phyloP scores from a whole-genome alignment of 2,113 vertebrate species.

The Clupea harengus region DNA sequence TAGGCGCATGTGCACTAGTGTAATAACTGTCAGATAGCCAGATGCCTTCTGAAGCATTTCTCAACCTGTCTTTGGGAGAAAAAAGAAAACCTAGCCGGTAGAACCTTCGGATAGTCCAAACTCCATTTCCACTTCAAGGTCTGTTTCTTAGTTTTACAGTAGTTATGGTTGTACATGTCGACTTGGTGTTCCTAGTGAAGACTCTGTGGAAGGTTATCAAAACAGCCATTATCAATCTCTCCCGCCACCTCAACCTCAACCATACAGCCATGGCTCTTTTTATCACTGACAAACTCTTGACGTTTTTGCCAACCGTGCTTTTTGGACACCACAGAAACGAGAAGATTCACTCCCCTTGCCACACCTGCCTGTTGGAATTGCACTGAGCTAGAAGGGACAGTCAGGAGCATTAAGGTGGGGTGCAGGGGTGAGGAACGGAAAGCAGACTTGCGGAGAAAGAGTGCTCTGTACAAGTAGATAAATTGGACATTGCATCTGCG shows the following conservation, averaged over 20 bases:
- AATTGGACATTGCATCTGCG: slow-evolving; percentile 28
- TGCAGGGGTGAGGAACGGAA: background rate
- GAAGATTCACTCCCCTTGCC: background rate
- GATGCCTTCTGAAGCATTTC: slow-evolving; percentile 10
- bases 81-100: slow-evolving; percentile 19
- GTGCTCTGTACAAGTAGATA: slow-evolving; percentile 4
- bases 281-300: background rate
- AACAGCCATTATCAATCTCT: background rate
- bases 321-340: background rate
- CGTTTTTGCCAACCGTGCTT: background rate
- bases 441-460: background rate
- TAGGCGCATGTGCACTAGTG: slow-evolving; percentile 19
- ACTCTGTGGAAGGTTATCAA: slow-evolving; percentile 24
- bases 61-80: slow-evolving; percentile 43
- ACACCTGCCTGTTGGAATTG: slow-evolving; percentile 9
- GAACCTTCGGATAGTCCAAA: slow-evolving; percentile 28
- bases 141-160: slow-evolving; percentile 28
- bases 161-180: slow-evolving; percentile 23
- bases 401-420: background rate
- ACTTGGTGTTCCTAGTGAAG: slow-evolving; percentile 24
- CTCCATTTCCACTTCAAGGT: slow-evolving; percentile 19
- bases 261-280: background rate
- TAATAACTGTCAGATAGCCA: slow-evolving; percentile 39
- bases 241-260: background rate
- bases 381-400: slow-evolving; percentile 24